A percentile compares a stretch with the other conserved stretches of the same genome.
Evolutionary conservation across 2,797 vertebrate genomes (phyloP).

Genomic region (Uromys caudimaculatus): DNA sequence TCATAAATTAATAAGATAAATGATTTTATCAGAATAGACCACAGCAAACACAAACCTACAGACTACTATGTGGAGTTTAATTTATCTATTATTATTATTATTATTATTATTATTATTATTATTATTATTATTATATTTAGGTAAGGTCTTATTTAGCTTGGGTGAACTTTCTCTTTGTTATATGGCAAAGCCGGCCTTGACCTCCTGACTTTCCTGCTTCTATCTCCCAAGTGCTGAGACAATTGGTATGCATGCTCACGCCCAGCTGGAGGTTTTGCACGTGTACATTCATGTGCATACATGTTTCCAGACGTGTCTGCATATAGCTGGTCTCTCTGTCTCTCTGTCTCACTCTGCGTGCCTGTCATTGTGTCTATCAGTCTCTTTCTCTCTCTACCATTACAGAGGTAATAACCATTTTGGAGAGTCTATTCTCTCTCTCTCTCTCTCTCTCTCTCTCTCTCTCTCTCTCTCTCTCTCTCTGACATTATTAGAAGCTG

Average conservation of each 20-base stretch:
- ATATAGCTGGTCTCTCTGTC: background rate
- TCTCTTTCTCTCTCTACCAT: background rate
- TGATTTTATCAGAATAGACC: background rate
- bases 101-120: background rate
- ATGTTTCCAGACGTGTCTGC: background rate
- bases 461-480: background rate
- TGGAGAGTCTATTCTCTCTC: background rate
- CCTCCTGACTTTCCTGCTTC: background rate
- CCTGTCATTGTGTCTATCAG: background rate
- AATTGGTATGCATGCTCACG: background rate
- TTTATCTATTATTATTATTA: background rate
- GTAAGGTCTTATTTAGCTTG: background rate
- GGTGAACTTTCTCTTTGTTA: background rate
- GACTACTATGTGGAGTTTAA: background rate
- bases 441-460: background rate
- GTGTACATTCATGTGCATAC: background rate
- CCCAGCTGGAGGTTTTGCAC: background rate
- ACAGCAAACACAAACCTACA: background rate
- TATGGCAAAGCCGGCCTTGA: background rate
- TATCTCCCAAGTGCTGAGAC: background rate
- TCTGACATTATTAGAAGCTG: background rate
- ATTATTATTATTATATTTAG: background rate
- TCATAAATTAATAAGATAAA: background rate
- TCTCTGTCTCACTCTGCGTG: no score
- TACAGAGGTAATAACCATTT: background rate